Conservation (phyloP, 2,113 vertebrate species). For the Fulica atra region DNA sequence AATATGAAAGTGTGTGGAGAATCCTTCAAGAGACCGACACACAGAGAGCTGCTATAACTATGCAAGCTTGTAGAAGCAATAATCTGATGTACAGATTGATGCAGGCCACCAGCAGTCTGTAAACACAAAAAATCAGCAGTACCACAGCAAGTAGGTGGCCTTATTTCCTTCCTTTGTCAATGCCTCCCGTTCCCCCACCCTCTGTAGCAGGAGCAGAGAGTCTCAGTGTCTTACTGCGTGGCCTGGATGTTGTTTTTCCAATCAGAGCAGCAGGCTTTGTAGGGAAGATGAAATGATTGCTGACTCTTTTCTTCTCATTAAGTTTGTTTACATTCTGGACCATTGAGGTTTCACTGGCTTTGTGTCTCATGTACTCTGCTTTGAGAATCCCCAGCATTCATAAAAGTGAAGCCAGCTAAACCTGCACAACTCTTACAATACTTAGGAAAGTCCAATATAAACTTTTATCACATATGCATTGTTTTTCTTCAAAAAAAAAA, state of each 20-base stretch:
- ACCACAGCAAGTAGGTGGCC: not conserved
- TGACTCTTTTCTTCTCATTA: conserved; percentile 44
- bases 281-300: conserved; percentile 43
- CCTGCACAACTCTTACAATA: not conserved
- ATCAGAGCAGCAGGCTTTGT: conserved; percentile 14
- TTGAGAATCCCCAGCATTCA: conserved; percentile 24
- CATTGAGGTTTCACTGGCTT: conserved; percentile 7
- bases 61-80: not conserved
- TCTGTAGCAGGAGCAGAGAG: not conserved
- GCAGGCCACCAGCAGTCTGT: not conserved
- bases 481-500: not conserved
- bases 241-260: not conserved
- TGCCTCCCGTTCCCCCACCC: not conserved
- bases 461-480: not conserved
- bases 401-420: not conserved
- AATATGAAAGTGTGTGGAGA: not conserved
- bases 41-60: not conserved
- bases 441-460: not conserved
- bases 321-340: conserved; percentile 18
- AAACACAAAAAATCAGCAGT: not conserved
- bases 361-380: not conserved
- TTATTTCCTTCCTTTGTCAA: not conserved
- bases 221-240: not conserved
- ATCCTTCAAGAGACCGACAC: not conserved
- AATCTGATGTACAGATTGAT: not conserved